Evolutionary conservation across 2,888 invertebrate genomes (phyloP), one percentile per base, ranked within the genome.

Genomic region (Liopterus haemorrhoidalis): DNA sequence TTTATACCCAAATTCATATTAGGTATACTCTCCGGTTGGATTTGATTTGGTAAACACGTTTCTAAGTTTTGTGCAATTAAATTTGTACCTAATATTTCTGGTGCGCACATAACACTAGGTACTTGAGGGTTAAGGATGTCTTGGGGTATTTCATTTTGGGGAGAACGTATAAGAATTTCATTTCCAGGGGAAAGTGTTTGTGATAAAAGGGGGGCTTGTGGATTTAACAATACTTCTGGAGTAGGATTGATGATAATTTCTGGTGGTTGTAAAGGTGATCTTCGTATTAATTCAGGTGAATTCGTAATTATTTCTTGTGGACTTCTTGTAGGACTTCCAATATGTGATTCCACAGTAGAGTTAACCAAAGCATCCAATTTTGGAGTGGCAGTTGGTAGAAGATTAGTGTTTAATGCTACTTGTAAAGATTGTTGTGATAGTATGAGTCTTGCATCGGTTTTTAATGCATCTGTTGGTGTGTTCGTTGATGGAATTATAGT

Each of bases 331-430:
- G 69, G 63, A 20, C 68, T 66, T 37, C 69, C 61, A 24, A 74
- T 70, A 57, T 74, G 75, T 28, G 70, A 66, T 30, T 75, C 74
- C 14, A 69, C 72, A 0, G 73, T 69, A 1, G 75, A 71, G 54
- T 74, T 76, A 5, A 79, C 80, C 44, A 80, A 69, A 51, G 75
- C 78, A 60, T 79, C 78, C 2, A 80, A 65, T 57, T 74, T 75
- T 19, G 66, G 68, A 2, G 70, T 63, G 0, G 40, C 38, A 41
- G 48, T 49, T 15, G 54, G 47, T 41, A 54, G 38, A 24, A 56
- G 52, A 14, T 36, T 36, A 6, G 44, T 32, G n/a, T 21, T 37
- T 11, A 44, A 21, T 28, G 44, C 43, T 30, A 37, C 38, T 37
- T 39, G 39, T n/a, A 45, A 39, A 39, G 38, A 39, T 14, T 45